Conservation (phyloP, 2,113 vertebrate genomes). For the Poicephalus meyeri region DNA sequence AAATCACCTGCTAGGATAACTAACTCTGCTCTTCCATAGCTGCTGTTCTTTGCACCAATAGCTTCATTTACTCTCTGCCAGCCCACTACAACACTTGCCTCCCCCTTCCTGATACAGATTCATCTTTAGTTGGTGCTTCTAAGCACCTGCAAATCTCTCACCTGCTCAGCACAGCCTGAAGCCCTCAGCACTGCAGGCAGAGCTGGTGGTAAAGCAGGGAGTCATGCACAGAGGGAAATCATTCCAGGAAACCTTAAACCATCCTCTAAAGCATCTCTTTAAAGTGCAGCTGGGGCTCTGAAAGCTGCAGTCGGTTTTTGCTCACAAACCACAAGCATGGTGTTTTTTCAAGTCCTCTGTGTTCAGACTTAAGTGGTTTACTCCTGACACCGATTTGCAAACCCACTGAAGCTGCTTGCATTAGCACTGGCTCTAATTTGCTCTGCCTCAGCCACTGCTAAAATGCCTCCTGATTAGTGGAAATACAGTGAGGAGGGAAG, state of each 20-base stretch:
- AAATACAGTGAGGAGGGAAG: not conserved
- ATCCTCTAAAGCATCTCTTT: not conserved
- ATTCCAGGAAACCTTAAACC: not conserved
- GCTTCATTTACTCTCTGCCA: not conserved
- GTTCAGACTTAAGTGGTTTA: not conserved
- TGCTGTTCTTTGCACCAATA: not conserved
- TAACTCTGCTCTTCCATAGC: not conserved
- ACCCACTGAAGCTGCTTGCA: not conserved
- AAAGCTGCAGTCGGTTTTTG: not conserved
- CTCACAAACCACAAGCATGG: not conserved
- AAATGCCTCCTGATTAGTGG: not conserved
- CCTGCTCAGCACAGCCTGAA: not conserved
- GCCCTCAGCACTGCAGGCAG: not conserved
- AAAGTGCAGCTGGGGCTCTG: not conserved
- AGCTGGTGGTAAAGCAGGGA: not conserved
- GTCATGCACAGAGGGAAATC: rapidly evolving
- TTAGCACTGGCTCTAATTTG: not conserved
- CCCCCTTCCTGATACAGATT: not conserved
- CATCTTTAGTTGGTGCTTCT: not conserved
- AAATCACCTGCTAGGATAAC: not conserved
- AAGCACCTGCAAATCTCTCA: not conserved
- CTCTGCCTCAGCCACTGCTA: not conserved
- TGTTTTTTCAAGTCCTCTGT: not conserved
- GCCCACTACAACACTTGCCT: not conserved
- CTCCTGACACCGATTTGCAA: not conserved